Base-by-base conservation (phyloP, 2,888 invertebrate species). In the Trisateles emortualis region DNA sequence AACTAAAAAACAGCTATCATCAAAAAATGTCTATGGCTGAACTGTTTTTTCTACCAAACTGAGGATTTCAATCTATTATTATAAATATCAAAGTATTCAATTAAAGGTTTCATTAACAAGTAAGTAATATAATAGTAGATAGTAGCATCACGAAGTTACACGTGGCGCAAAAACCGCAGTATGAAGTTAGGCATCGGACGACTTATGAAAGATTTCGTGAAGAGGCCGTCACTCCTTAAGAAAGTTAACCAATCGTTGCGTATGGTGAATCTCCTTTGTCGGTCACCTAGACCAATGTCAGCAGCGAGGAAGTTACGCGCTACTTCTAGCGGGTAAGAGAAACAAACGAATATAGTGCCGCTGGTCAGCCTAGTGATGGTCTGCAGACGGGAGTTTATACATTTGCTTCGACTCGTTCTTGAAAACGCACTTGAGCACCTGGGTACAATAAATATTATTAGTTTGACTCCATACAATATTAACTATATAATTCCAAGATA, bases 191-290 rank as follows among this genome's bases (percentile, higher is more conserved):
- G 35, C 54, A 59, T 65, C 59, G 59, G 50, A 30, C 42, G 48
- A 38, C 41, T 59, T 44, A 59, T 38, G 10, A 44, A 40, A 3
- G 33, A 14, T 8, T 33, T 49, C 5, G 53, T 71, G 40, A 61
- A 38, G 13, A 46, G 24, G 0, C 46, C 51, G n/a, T 55, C 46
- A 0, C 24, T 19, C 17, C 42, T 55, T 8, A 55, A 38, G 0
- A 36, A 19, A 8, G 26, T 36, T 9, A 30, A n/a, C 42, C 39
- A 51, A 33, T 45, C 26, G 4, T 45, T 48, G 0, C 39, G 24
- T 3, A 48, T 38, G 10, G 29, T 32, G 5, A 9, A 24, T 32
- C 30, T 49, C 3, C 43, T 8, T 22, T 49, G 53, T 2, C 35
- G 48, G 8, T 54, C 44, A 10, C 44, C 48, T 16, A 49, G 14